Evolutionary conservation across 1,140 invertebrate species (phyloP).

Genomic region (Plodia interpunctella): DNA sequence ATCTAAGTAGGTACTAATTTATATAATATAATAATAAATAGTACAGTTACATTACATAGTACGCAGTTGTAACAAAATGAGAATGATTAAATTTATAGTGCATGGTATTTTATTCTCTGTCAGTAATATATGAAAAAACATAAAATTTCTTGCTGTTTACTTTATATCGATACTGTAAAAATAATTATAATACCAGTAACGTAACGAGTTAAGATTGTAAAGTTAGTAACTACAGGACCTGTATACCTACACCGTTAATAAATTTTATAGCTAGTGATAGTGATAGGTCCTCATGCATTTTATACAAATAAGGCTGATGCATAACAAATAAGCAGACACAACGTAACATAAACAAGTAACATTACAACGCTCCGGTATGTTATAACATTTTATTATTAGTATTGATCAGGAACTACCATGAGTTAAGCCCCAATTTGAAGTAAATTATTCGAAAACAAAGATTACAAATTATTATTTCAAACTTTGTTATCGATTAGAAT

Average conservation of each 20-base stretch:
- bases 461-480: no score
- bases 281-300: slow-evolving; percentile 11
- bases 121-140: not conserved
- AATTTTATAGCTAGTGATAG: slow-evolving; percentile 15
- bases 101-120: slow-evolving; percentile 54
- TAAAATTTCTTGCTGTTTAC: not conserved
- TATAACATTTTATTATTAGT: not conserved
- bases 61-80: no score
- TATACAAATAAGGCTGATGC: not conserved
- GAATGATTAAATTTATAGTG: slow-evolving; percentile 28
- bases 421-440: no score
- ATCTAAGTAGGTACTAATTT: not conserved
- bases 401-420: not conserved
- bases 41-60: no score
- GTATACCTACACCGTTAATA: slow-evolving; percentile 6
- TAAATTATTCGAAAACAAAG: no score
- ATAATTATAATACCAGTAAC: no score
- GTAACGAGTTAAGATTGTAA: no score
- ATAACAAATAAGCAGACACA: not conserved
- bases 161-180: not conserved
- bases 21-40: not conserved
- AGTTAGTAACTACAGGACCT: no score
- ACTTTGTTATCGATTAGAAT: no score
- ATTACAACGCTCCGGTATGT: not conserved
- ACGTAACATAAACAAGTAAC: not conserved